phyloP scores from a whole-genome alignment of 1,140 invertebrate species.

The Conus ventricosus region DNA sequence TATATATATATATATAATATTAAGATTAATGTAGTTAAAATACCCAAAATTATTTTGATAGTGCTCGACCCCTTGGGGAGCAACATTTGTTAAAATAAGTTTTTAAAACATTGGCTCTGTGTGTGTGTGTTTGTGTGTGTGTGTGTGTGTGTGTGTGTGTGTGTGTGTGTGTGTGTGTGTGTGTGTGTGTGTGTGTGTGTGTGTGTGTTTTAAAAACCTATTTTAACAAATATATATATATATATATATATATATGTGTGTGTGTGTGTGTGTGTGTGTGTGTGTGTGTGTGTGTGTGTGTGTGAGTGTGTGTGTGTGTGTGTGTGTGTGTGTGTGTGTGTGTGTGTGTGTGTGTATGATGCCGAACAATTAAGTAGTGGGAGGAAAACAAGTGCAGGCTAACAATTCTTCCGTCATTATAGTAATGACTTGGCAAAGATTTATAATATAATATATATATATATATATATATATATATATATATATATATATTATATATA shows the following conservation, averaged over 20 bases:
- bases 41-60: too few species aligned
- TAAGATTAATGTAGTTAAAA: too few species aligned
- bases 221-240: neutral
- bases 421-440: too few species aligned
- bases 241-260: neutral
- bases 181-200: conserved; percentile 1
- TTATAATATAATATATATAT: neutral
- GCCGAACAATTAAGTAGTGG: too few species aligned
- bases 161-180: neutral
- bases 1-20: too few species aligned
- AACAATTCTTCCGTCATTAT: too few species aligned
- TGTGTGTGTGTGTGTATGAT: neutral
- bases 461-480: neutral
- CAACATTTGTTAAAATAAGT: too few species aligned
- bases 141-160: neutral
- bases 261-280: neutral
- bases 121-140: neutral
- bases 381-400: too few species aligned
- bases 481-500: neutral
- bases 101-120: too few species aligned
- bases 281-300: neutral
- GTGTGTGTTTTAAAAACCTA: too few species aligned
- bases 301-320: neutral
- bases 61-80: too few species aligned
- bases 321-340: neutral